A percentile compares a stretch with the other conserved stretches of the same genome.
Conservation (phyloP, 2,888 invertebrate genomes). For the Netelia melanura region DNA sequence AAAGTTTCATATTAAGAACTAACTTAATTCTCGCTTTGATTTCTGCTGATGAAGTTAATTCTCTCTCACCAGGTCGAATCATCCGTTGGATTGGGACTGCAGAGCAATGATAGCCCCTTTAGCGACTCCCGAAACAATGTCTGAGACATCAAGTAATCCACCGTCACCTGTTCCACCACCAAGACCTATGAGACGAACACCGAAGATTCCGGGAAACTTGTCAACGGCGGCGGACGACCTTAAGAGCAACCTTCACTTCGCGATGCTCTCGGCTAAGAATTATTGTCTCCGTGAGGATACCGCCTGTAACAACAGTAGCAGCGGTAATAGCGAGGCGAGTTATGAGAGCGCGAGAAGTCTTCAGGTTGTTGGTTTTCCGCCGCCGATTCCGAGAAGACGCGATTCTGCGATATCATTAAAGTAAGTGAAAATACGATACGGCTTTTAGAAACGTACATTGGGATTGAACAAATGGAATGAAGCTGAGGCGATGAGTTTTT, state of each 20-base stretch:
- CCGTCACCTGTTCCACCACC: conserved; percentile 88
- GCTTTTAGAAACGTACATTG: neutral
- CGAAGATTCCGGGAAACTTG: conserved; percentile 88
- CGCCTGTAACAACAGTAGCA: conserved; percentile 81
- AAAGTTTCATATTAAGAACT: neutral
- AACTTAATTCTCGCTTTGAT: neutral
- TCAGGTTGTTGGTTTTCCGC: conserved; percentile 78
- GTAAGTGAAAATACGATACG: conserved; percentile 62
- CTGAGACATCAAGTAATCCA: conserved; percentile 92
- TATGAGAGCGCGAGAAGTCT: conserved; percentile 81
- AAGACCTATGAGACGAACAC: conserved; percentile 88
- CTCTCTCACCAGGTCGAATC: conserved; percentile 68
- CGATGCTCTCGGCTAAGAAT: conserved; percentile 83
- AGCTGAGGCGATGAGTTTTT: no score
- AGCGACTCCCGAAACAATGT: conserved; percentile 93
- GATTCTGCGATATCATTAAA: conserved; percentile 79
- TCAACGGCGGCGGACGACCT: conserved; percentile 89
- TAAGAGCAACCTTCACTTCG: conserved; percentile 85
- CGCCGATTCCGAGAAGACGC: conserved; percentile 82
- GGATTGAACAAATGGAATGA: neutral
- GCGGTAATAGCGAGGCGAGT: conserved; percentile 82
- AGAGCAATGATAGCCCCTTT: conserved; percentile 88
- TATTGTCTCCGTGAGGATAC: conserved; percentile 79
- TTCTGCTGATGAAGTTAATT: conserved; percentile 1
- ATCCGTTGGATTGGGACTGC: conserved; percentile 79